A percentile compares a stretch with the other conserved stretches of the same genome.
Evolutionary conservation across 2,888 invertebrate genomes (phyloP).

Genomic region (Serrognathus titanus): DNA sequence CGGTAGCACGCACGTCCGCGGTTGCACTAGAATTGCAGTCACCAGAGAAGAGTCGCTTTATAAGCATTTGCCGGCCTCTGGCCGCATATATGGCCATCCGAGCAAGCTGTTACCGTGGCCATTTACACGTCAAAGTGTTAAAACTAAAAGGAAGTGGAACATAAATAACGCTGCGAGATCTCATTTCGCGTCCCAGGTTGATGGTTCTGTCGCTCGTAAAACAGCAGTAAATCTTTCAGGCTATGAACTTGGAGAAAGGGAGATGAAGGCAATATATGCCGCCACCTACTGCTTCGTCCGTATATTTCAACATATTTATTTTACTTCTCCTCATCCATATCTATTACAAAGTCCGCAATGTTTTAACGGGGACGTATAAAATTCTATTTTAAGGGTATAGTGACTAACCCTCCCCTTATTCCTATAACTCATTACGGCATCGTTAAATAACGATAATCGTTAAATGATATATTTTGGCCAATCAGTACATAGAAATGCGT

Average conservation of each 20-base stretch:
- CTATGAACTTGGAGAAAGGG: slow-evolving; percentile 24
- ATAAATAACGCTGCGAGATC: slow-evolving; percentile 36
- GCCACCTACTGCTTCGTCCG: slow-evolving; percentile 3
- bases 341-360: too few species aligned
- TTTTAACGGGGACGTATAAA: too few species aligned
- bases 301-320: too few species aligned
- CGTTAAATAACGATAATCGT: too few species aligned
- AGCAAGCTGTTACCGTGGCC: slow-evolving; percentile 17
- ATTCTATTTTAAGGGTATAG: too few species aligned
- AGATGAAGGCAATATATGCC: slow-evolving; percentile 16
- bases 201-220: slow-evolving; percentile 38
- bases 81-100: too few species aligned
- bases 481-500: too few species aligned
- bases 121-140: slow-evolving; percentile 37
- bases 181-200: slow-evolving; percentile 38
- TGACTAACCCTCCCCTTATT: too few species aligned
- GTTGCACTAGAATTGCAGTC: slow-evolving; percentile 32
- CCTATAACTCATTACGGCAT: too few species aligned
- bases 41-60: slow-evolving; percentile 14
- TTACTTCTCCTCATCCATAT: too few species aligned
- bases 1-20: slow-evolving; percentile 40
- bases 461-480: too few species aligned
- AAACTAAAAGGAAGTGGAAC: slow-evolving; percentile 35
- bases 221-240: slow-evolving; percentile 34
- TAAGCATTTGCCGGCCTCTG: too few species aligned